Conservation (phyloP, 2,888 invertebrate genomes). For the Thera britannica region DNA sequence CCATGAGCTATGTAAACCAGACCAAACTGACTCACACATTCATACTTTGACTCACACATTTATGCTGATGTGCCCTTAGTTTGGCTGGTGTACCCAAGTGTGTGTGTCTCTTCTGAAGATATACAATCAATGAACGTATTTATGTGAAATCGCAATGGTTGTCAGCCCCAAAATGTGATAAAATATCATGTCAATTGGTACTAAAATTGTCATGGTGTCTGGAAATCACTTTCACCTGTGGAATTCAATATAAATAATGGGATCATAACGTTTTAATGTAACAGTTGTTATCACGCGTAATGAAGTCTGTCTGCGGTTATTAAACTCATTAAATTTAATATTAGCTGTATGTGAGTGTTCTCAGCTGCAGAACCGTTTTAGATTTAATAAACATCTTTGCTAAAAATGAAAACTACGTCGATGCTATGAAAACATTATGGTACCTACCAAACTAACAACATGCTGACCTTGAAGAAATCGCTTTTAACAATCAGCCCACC, state of each 20-base stretch:
- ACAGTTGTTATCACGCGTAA: conserved; percentile 38
- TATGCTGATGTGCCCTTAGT: too few relatives aligned
- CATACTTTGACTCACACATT: too few relatives aligned
- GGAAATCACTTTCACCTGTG: conserved; percentile 42
- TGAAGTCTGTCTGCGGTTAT: conserved; percentile 44
- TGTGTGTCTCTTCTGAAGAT: too few relatives aligned
- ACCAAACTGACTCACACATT: too few relatives aligned
- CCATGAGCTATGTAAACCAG: too few relatives aligned
- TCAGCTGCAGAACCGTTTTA: conserved; percentile 19
- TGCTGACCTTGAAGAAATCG: too few relatives aligned
- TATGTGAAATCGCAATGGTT: too few relatives aligned
- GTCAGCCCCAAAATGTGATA: background rate
- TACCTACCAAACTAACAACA: too few relatives aligned
- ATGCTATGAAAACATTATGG: background rate
- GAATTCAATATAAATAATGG: conserved; percentile 38
- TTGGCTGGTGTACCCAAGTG: too few relatives aligned
- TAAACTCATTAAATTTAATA: conserved; percentile 44
- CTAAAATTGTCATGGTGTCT: background rate
- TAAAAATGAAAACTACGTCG: conserved; percentile 19
- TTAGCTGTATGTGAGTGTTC: conserved; percentile 27
- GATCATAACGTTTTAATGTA: conserved; percentile 37
- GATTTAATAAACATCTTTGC: conserved; percentile 22
- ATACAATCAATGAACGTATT: too few relatives aligned
- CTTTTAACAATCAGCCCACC: too few relatives aligned
- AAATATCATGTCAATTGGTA: background rate